Conservation (phyloP, 2,888 invertebrate genomes). For the Microctonus brassicae region DNA sequence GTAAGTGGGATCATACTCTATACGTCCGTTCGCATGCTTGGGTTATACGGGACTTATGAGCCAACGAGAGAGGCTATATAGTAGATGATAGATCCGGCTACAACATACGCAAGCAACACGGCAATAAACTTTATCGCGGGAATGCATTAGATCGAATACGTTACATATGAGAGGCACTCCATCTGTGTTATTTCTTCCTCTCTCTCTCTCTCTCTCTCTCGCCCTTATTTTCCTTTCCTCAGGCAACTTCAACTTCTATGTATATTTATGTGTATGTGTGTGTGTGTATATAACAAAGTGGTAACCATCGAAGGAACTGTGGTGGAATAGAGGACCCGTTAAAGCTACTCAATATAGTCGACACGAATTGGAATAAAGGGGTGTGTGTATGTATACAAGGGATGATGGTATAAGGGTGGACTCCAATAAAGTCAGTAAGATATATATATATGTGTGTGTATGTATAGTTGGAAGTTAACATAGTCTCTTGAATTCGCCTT, state of each 20-base stretch:
- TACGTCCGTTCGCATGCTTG: slow-evolving; percentile 12
- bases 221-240: slow-evolving; percentile 30
- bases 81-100: slow-evolving; percentile 49
- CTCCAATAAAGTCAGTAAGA: slow-evolving; percentile 34
- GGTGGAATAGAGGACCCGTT: neutral
- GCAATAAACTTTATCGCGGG: slow-evolving; percentile 67
- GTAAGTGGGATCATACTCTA: slow-evolving; percentile 14
- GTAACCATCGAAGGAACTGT: neutral
- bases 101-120: slow-evolving; percentile 56
- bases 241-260: slow-evolving; percentile 31
- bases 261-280: slow-evolving; percentile 23
- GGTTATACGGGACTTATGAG: slow-evolving; percentile 18
- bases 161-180: slow-evolving; percentile 46
- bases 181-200: slow-evolving; percentile 18
- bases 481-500: slow-evolving; percentile 54
- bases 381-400: neutral
- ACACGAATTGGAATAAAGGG: slow-evolving; percentile 32
- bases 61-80: slow-evolving; percentile 29
- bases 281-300: slow-evolving; percentile 27
- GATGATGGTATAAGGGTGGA: slow-evolving; percentile 28
- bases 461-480: slow-evolving; percentile 60
- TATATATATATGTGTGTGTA: too few relatives aligned
- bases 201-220: too few relatives aligned
- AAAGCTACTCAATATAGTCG: slow-evolving; percentile 55
- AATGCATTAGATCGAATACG: slow-evolving; percentile 67